Evolutionary conservation across 2,113 vertebrate species (phyloP), one percentile per base, ranked within the genome.

Genomic region (Menura novaehollandiae): DNA sequence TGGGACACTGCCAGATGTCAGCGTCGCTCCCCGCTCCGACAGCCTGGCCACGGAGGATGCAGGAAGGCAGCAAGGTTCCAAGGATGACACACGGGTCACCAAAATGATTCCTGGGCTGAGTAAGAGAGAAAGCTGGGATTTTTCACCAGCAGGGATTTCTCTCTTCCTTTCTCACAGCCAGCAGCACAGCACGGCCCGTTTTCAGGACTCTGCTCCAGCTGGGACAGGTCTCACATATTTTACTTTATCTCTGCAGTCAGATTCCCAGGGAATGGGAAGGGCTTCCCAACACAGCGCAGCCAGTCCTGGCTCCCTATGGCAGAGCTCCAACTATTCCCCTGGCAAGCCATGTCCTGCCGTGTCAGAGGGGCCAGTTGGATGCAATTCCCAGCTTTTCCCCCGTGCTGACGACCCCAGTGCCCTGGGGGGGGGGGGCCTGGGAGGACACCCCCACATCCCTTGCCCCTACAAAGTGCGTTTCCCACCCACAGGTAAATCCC

Each of bases 301-400:
- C 3, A 0, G 43, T 53, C 59, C 73, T 41, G 1, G 81, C 64
- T 90, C 71, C 88, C 4, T 1, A 1, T 85, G 89, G 93, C 89
- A 91, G 16, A 77, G 64, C 76, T 89, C 74, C 95, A 91, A 67
- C 80, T 84, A 66, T 95, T 95, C 91, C 44, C 76, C 75, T 81
- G 89, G 60, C 85, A 33, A 69, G 56, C 41, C 5, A 0, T 15
- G 49, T 82, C 78, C 96, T 4, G 32, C 9, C 0, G 3, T 52
- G 39, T 21, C 2, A 52, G 52, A 7, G 1, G 62, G 62, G 37
- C 89, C 96, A 90, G 62, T 89, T 83, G 91, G 71, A 73, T 58
- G n/a, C 64, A 81, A 23, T 59, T 69, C 83, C 83, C 53, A 73
- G 30, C 53, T 62, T 79, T 92, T 52, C 49, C 41, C 43, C 35